Base-by-base conservation (phyloP, 2,888 invertebrate genomes). In the Pemphredon lugubris region DNA sequence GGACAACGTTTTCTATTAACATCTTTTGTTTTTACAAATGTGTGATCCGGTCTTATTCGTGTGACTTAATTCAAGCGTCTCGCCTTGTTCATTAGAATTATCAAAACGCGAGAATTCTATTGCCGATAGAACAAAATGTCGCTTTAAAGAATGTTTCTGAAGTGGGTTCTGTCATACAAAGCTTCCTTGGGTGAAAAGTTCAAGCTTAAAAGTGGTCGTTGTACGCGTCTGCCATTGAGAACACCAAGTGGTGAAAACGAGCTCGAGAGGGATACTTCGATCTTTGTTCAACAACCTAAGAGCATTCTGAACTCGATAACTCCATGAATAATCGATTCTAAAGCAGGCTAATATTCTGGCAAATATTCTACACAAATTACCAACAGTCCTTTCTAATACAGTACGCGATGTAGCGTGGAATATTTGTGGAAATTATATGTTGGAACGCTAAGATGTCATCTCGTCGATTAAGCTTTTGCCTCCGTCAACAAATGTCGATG, bases 251-350 rank as follows among this genome's bases (percentile, higher is more conserved):
- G 26, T 37, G 40, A 9, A 32, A 42, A 40, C 39, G 47, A 44
- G 59, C 32, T 44, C 48, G 32, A 69, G 30, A 47, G 55, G 32
- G 50, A 60, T 34, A 44, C 45, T 67, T n/a, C 32, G 23, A 21
- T 32, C 40, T 58, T 54, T 54, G n/a, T 44, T 45, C 26, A 23
- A 34, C 50, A 45, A 32, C 6, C 4, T 47, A 30, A 68, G 54
- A 45, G 63, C 23, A 26, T 21, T n/a, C 23, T 42, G 14, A 20
- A 32, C 4, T 50, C 32, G 51, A 51, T 23, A 16, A 55, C 67
- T 70, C 37, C 32, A 39, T 30, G 70, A 66, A 66, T 66, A 70
- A 70, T 67, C 55, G 44, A 9, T 18, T 39, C 16, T 32, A 32
- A 45, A 26, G 14, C 11, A 26, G 11, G 18, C 20, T 39, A 48